Percentiles rank a stretch among this genome's conserved stretches.
phyloP scores from a whole-genome alignment of 2,797 vertebrate species.

The Myiothlypis chrysogaster region DNA sequence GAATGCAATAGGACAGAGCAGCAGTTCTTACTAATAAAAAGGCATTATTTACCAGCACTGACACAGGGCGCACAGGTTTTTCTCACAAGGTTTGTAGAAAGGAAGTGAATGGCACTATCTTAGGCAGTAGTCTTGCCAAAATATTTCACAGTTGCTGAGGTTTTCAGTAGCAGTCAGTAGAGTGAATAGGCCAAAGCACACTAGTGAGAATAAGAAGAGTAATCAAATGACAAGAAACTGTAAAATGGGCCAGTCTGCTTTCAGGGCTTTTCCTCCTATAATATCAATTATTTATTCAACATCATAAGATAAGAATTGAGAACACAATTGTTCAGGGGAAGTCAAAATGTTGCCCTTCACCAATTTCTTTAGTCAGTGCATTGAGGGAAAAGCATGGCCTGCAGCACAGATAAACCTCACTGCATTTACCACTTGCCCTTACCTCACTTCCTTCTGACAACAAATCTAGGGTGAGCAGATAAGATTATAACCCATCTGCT shows the following conservation, averaged over 20 bases:
- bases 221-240: background rate
- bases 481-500: slow-evolving; percentile 84
- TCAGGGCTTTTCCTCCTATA: background rate
- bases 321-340: slow-evolving; percentile 22
- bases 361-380: slow-evolving; percentile 35
- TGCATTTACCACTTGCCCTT: slow-evolving; percentile 77
- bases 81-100: background rate
- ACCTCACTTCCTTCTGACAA: slow-evolving; percentile 85
- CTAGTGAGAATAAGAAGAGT: background rate
- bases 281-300: slow-evolving; percentile 1
- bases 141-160: background rate
- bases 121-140: background rate
- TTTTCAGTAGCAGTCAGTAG: background rate
- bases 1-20: background rate
- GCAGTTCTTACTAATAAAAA: background rate
- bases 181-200: background rate
- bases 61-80: accelerated
- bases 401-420: slow-evolving; percentile 41
- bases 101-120: background rate
- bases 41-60: background rate
- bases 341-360: slow-evolving; percentile 19
- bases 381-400: slow-evolving; percentile 9
- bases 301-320: background rate
- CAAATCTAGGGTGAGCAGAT: slow-evolving; percentile 77
- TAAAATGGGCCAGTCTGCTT: background rate